Evolutionary conservation across 2,113 vertebrate species (phyloP).

Genomic region (Alouatta palliata): DNA sequence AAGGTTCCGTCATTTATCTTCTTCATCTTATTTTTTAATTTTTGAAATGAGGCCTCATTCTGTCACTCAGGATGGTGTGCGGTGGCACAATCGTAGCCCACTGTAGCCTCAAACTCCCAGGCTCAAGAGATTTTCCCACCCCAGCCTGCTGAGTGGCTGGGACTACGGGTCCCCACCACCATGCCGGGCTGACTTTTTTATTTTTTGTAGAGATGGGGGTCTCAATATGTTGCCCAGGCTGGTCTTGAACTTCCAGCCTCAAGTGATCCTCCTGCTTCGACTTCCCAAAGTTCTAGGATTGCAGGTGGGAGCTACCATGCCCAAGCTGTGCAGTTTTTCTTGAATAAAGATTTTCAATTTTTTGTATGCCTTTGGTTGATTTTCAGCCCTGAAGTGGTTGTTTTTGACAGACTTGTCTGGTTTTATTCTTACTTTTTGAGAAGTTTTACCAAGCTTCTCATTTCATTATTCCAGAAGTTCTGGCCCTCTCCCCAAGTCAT

Average conservation of each 20-base stretch:
- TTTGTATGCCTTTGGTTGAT: background rate
- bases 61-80: background rate
- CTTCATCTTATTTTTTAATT: no score
- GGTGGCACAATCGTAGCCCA: background rate
- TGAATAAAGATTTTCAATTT: background rate
- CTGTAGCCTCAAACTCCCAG: background rate
- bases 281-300: background rate
- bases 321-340: background rate
- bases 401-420: conserved; percentile 14
- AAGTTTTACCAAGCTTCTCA: conserved; percentile 8
- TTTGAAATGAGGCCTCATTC: background rate
- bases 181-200: background rate
- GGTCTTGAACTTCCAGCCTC: background rate
- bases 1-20: background rate
- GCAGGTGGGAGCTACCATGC: background rate
- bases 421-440: conserved; percentile 40
- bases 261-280: background rate
- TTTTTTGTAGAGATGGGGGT: background rate
- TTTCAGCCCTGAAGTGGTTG: conserved; percentile 18
- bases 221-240: background rate
- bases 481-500: background rate
- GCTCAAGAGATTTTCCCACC: background rate
- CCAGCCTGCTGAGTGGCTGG: background rate
- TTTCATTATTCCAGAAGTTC: background rate
- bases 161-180: background rate